Conservation (phyloP, 2,888 invertebrate species). For the Tenthredo livida region DNA sequence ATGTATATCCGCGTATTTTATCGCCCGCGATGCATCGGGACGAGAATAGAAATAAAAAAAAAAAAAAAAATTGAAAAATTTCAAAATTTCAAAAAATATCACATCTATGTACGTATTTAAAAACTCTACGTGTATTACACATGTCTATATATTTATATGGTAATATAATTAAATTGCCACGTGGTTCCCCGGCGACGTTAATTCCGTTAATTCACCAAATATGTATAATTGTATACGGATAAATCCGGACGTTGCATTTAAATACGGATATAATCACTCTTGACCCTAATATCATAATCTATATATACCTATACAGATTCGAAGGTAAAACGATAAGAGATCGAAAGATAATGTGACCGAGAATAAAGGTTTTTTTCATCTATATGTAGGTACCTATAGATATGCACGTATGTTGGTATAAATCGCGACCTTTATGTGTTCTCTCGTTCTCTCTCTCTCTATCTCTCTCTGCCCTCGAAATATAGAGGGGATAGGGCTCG, state of each 20-base stretch:
- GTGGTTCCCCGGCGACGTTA: background rate
- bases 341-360: background rate
- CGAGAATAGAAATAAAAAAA: no score
- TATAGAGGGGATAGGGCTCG: slow-evolving; percentile 15
- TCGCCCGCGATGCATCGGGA: no score
- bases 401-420: background rate
- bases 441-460: background rate
- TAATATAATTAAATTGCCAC: background rate
- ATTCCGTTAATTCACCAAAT: background rate
- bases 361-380: background rate
- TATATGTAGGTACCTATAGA: background rate
- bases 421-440: background rate
- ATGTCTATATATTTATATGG: no score
- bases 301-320: background rate
- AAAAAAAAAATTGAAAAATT: no score
- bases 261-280: background rate
- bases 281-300: background rate
- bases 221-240: no score
- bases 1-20: background rate
- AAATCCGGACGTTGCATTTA: background rate
- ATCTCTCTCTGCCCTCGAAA: slow-evolving; percentile 7
- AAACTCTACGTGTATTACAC: no score
- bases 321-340: background rate
- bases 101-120: no score
- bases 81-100: no score